These are phyloP conservation scores for Drosophila santomea DNA, from an alignment of 1,140 invertebrate species.

Conservation along the genomic window DNA sequence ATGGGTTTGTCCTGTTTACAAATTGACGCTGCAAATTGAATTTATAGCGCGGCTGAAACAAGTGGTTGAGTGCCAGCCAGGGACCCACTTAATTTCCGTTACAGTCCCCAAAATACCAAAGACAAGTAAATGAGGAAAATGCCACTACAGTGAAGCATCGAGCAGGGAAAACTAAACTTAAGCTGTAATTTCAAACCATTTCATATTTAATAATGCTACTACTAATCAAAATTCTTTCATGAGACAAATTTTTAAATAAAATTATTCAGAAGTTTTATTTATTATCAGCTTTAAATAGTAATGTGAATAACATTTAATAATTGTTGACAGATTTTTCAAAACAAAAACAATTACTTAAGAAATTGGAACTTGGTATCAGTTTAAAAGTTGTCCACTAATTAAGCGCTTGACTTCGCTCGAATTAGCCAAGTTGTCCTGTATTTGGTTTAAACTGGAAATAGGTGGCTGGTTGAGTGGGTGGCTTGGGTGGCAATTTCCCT, in stretches of 20 bases:
- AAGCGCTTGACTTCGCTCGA: neutral
- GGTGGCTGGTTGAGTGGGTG: slow-evolving; percentile 51
- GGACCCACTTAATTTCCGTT: slow-evolving; percentile 74
- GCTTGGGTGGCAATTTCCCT: slow-evolving; percentile 35
- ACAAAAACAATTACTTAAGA: neutral
- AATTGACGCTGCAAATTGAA: slow-evolving; percentile 74
- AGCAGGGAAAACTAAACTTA: neutral
- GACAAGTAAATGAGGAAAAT: slow-evolving; percentile 20
- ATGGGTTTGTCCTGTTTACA: slow-evolving; percentile 69
- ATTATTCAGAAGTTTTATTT: no score
- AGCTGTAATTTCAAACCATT: neutral
- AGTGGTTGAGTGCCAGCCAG: slow-evolving; percentile 69
- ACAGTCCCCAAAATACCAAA: slow-evolving; percentile 45
- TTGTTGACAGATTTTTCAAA: no score
- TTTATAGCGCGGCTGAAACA: slow-evolving; percentile 65
- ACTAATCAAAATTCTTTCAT: neutral
- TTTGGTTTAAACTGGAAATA: slow-evolving; percentile 62
- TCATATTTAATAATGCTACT: no score
- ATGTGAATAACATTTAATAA: no score
- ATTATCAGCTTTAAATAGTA: no score
- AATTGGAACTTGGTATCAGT: neutral
- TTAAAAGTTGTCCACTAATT: neutral
- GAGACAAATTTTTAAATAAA: no score
- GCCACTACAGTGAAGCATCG: slow-evolving; percentile 12
- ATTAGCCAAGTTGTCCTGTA: slow-evolving; percentile 30